These are phyloP conservation scores for Poecilia picta DNA, from an alignment of 2,797 vertebrate species.

Conservation along the genomic window DNA sequence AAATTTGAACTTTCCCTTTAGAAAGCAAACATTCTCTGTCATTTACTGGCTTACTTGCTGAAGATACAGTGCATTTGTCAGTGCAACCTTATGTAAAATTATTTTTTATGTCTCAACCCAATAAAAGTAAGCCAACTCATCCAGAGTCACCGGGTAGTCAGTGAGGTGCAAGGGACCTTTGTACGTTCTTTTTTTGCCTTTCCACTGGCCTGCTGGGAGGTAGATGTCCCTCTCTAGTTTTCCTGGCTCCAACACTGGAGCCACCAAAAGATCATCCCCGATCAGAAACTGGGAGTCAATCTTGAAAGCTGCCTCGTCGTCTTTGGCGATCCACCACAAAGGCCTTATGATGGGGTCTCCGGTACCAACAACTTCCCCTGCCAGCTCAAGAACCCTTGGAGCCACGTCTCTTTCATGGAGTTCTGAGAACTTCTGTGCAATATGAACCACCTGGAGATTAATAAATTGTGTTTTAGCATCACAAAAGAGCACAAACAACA, in stretches of 20 bases:
- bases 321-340: slow-evolving; percentile 94
- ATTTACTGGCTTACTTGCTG: too few species aligned
- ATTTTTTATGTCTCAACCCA: too few species aligned
- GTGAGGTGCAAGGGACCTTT: slow-evolving; percentile 88
- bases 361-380: slow-evolving; percentile 85
- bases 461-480: too few species aligned
- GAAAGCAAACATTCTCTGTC: slow-evolving; percentile 30
- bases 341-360: slow-evolving; percentile 94
- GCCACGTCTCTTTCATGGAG: too few species aligned
- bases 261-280: slow-evolving; percentile 93
- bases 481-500: too few species aligned
- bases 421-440: too few species aligned
- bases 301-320: slow-evolving; percentile 86
- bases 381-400: slow-evolving; percentile 89
- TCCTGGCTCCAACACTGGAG: slow-evolving; percentile 91
- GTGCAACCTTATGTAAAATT: too few species aligned
- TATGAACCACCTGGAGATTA: too few species aligned
- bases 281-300: slow-evolving; percentile 96
- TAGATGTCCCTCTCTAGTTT: slow-evolving; percentile 94
- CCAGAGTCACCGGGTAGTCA: slow-evolving; percentile 89
- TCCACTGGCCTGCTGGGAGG: slow-evolving; percentile 90
- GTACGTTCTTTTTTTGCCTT: slow-evolving; percentile 90
- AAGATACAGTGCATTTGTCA: too few species aligned
- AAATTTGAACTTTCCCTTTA: slow-evolving; percentile 36
- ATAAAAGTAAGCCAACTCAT: too few species aligned